Conservation (phyloP, 2,797 vertebrate species). For the Erethizon dorsatum region DNA sequence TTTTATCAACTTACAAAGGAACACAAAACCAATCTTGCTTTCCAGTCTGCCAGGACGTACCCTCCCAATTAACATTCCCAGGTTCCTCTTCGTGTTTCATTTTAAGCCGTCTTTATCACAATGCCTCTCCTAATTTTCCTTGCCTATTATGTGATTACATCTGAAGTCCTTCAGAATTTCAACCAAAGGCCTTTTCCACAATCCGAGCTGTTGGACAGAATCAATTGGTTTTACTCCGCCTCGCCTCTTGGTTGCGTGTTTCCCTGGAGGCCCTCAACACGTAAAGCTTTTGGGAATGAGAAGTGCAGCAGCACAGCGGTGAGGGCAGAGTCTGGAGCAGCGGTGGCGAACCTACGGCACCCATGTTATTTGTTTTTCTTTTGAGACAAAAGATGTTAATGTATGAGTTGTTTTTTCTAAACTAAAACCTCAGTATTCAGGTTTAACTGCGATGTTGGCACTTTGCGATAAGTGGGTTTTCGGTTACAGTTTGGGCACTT, state of each 20-base stretch:
- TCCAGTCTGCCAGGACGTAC: background rate
- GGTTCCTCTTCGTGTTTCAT: background rate
- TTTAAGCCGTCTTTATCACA: background rate
- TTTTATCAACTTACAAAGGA: background rate
- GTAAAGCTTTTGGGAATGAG: background rate
- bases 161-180: background rate
- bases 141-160: background rate
- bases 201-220: background rate
- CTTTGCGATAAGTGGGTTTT: background rate
- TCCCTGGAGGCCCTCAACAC: background rate
- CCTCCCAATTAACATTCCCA: background rate
- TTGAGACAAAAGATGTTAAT: background rate
- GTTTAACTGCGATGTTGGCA: background rate
- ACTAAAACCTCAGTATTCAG: background rate
- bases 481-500: background rate
- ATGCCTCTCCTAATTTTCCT: background rate
- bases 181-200: background rate
- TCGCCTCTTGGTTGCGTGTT: background rate
- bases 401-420: background rate
- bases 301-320: background rate
- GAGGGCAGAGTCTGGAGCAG: background rate
- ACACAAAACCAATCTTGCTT: background rate
- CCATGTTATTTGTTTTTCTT: background rate
- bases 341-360: background rate
- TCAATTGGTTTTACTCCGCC: background rate